A percentile compares a stretch with the other conserved stretches of the same genome.
phyloP scores from a whole-genome alignment of 2,797 vertebrate genomes.

The Tokudaia tokunoshimensis region DNA sequence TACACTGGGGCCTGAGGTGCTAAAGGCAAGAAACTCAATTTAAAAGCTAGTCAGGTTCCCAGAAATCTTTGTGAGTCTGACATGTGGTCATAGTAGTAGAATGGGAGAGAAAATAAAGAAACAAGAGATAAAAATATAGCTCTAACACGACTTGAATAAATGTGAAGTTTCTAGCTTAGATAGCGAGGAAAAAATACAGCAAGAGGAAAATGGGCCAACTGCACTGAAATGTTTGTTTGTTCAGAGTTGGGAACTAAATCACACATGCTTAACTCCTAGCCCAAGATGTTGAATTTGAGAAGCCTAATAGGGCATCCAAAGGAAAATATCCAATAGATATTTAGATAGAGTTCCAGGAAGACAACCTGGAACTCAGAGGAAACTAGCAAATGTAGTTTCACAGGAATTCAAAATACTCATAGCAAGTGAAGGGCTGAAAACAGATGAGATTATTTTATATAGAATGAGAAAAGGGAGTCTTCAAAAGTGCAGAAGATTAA shows the following conservation, averaged over 20 bases:
- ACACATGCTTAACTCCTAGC: background rate
- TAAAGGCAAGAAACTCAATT: constrained; percentile 49
- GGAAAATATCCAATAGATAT: constrained; percentile 10
- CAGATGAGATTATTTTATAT: constrained; percentile 25
- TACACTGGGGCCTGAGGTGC: background rate
- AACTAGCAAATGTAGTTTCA: constrained; percentile 13
- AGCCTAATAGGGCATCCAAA: background rate
- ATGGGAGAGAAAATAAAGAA: constrained; percentile 10
- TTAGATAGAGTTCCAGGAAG: background rate
- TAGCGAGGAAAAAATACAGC: constrained; percentile 20
- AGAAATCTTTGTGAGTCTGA: background rate
- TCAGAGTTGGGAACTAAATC: background rate
- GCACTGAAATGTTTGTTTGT: background rate
- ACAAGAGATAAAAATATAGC: constrained; percentile 29
- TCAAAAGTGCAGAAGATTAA: background rate
- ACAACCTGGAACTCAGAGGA: constrained; percentile 48
- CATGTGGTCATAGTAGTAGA: background rate
- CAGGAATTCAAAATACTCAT: background rate
- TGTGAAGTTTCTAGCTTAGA: background rate
- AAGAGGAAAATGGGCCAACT: background rate
- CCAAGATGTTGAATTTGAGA: constrained; percentile 8
- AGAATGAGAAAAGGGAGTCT: background rate
- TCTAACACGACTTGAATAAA: constrained; percentile 1
- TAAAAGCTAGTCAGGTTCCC: constrained; percentile 12
- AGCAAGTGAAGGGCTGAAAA: background rate